Evolutionary conservation across 2,888 invertebrate genomes (phyloP).

Genomic region (Plagodis dolabraria): DNA sequence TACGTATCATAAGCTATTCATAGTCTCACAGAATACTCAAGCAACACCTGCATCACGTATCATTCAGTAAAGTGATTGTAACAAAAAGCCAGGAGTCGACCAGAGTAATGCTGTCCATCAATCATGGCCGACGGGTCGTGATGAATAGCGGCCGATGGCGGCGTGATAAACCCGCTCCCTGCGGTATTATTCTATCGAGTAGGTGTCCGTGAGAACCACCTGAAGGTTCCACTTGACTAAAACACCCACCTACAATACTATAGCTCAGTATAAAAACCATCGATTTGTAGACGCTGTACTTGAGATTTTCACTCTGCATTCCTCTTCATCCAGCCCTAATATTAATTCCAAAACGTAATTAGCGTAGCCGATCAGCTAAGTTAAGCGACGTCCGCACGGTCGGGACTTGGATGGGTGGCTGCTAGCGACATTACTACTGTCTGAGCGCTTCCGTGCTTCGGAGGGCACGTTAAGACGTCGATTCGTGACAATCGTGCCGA

Average conservation of each 20-base stretch:
- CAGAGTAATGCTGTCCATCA: slow-evolving; percentile 50
- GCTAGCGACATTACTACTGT: too few relatives aligned
- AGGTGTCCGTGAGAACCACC: background rate
- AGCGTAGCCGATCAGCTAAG: too few relatives aligned
- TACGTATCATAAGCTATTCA: background rate
- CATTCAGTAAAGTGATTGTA: slow-evolving; percentile 36
- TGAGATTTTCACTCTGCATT: too few relatives aligned
- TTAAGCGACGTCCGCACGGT: too few relatives aligned
- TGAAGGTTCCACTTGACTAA: background rate
- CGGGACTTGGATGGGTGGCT: too few relatives aligned
- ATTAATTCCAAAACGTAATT: too few relatives aligned
- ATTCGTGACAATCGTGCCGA: too few relatives aligned
- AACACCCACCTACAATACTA: slow-evolving; percentile 3
- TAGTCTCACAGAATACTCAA: background rate
- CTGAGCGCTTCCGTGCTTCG: too few relatives aligned
- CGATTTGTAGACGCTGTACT: too few relatives aligned
- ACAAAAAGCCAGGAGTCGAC: slow-evolving; percentile 35
- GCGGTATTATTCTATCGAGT: background rate
- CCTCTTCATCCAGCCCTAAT: too few relatives aligned
- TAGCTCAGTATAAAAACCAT: too few relatives aligned
- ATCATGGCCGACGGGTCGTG: slow-evolving; percentile 57
- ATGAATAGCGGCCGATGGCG: slow-evolving; percentile 57
- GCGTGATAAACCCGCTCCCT: slow-evolving; percentile 49
- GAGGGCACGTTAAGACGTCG: too few relatives aligned
- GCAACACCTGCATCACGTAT: slow-evolving; percentile 9